phyloP scores from a whole-genome alignment of 1,140 invertebrate species.

The Grapholita molesta region DNA sequence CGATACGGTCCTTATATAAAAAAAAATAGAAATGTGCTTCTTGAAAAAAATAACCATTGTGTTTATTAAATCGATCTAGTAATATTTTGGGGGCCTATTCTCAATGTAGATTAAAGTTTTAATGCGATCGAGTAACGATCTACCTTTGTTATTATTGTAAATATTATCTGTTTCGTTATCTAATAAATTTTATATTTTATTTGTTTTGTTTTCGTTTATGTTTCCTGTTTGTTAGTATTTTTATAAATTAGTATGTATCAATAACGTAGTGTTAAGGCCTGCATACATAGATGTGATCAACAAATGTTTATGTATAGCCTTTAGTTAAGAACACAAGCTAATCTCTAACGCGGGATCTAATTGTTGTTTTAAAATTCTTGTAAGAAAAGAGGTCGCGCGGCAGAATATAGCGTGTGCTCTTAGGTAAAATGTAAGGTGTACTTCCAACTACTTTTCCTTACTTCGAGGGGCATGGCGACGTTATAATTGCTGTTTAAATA shows the following conservation, averaged over 20 bases:
- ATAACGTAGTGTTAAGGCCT: not conserved
- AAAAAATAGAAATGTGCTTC: no score
- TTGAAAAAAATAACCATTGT: not conserved
- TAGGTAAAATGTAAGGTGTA: not conserved
- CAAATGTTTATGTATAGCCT: not conserved
- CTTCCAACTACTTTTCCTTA: not conserved
- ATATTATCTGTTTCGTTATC: constrained; percentile 62
- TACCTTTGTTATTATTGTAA: constrained; percentile 55
- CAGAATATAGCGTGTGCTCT: not conserved
- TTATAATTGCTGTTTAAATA: not conserved
- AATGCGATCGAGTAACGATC: constrained; percentile 23
- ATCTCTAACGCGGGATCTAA: not conserved
- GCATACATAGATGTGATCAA: not conserved
- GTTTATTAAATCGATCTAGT: constrained; percentile 10
- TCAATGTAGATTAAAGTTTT: constrained; percentile 38
- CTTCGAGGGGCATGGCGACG: not conserved
- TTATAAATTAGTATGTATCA: not conserved
- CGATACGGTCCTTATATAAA: no score
- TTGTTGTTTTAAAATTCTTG: not conserved
- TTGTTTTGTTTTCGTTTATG: constrained; percentile 54
- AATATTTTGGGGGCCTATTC: constrained; percentile 31
- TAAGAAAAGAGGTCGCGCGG: not conserved
- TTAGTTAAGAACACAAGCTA: not conserved
- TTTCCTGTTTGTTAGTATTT: constrained; percentile 7
- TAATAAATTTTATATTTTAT: constrained; percentile 64